Conservation (phyloP, 2,888 invertebrate species). For the Melanostoma mellinum region DNA sequence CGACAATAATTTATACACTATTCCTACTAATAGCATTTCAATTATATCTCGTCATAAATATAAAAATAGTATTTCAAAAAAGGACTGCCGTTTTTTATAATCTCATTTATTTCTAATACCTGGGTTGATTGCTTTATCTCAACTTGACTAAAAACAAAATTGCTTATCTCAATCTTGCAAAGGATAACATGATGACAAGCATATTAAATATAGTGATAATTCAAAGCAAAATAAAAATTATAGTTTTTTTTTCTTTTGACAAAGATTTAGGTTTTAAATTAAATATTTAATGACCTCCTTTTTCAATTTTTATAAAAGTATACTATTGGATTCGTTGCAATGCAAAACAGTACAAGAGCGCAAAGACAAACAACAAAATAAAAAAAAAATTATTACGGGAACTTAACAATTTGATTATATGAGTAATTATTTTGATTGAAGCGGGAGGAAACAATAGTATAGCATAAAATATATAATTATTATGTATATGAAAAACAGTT, state of each 20-base stretch:
- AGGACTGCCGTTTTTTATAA: conserved; percentile 48
- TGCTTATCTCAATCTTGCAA: conserved; percentile 57
- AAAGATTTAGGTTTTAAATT: not conserved
- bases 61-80: conserved; percentile 61
- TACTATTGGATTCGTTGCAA: conserved; percentile 30
- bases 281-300: not conserved
- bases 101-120: conserved; percentile 72
- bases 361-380: conserved; percentile 17
- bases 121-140: conserved; percentile 63
- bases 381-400: conserved; percentile 28
- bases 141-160: conserved; percentile 64
- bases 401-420: conserved; percentile 39
- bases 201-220: conserved; percentile 29
- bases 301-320: conserved; percentile 1
- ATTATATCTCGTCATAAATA: conserved; percentile 59
- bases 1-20: conserved; percentile 64
- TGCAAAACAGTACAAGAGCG: conserved; percentile 26
- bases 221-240: conserved; percentile 3
- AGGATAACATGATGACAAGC: conserved; percentile 35
- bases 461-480: conserved; percentile 14
- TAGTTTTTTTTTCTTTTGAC: not conserved
- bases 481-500: conserved; percentile 33
- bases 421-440: conserved; percentile 24
- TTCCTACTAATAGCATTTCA: conserved; percentile 68
- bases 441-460: conserved; percentile 34